Conservation (phyloP, 2,888 invertebrate species). For the Leucophenga maculata region DNA sequence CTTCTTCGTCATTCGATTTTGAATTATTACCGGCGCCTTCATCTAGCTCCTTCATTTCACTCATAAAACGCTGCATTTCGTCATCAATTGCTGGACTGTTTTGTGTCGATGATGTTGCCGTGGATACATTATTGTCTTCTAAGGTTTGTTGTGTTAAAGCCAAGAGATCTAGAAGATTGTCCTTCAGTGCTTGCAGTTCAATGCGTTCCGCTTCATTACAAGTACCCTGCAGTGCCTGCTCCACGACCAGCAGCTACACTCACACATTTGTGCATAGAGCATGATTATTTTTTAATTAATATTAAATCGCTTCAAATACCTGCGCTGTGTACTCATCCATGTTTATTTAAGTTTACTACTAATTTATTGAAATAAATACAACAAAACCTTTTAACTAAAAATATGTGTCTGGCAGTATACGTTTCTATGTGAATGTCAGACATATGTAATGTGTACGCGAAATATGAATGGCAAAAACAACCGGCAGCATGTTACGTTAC, state of each 20-base stretch:
- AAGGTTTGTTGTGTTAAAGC: constrained; percentile 78
- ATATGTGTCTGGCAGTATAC: too few species aligned
- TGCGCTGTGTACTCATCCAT: constrained; percentile 63
- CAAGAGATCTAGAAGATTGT: constrained; percentile 80
- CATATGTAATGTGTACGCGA: too few species aligned
- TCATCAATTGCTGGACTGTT: constrained; percentile 44
- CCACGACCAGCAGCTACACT: constrained; percentile 77
- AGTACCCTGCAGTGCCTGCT: constrained; percentile 74
- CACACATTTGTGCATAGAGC: not conserved
- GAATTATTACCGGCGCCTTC: constrained; percentile 3
- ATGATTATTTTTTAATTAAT: not conserved
- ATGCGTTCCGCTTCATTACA: constrained; percentile 74
- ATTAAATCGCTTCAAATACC: constrained; percentile 39
- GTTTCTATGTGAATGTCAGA: too few species aligned
- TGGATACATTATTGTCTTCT: not conserved
- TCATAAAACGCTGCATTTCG: constrained; percentile 65
- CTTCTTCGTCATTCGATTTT: constrained; percentile 27
- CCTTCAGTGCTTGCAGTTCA: constrained; percentile 76
- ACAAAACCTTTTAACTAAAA: too few species aligned
- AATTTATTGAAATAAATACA: not conserved
- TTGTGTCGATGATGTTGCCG: constrained; percentile 17
- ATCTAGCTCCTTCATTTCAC: constrained; percentile 61
- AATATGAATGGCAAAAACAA: constrained; percentile 16
- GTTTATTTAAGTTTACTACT: not conserved
- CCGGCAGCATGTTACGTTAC: constrained; percentile 14